Percentiles rank a stretch among this genome's conserved stretches.
phyloP scores from a whole-genome alignment of 1,140 invertebrate genomes.

The Nasonia longicornis region DNA sequence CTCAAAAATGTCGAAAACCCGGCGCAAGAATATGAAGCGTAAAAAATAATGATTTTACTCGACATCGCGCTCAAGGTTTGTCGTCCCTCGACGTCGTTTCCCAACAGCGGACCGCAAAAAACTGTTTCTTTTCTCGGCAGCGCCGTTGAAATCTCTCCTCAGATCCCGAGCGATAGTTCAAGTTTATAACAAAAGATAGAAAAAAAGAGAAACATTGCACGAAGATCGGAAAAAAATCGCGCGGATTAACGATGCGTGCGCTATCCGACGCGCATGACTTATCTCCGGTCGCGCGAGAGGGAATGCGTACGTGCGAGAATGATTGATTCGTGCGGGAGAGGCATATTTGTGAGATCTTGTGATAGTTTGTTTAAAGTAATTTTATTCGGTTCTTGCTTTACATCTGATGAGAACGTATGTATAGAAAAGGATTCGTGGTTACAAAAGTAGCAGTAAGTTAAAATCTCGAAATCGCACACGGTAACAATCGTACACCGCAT shows the following conservation, averaged over 20 bases:
- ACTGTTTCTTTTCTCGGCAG: neutral
- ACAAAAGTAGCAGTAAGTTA: neutral
- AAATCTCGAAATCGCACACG: neutral
- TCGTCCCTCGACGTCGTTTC: neutral
- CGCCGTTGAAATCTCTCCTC: neutral
- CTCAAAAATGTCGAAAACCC: neutral
- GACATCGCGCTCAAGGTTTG: constrained; percentile 23
- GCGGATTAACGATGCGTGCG: constrained; percentile 27
- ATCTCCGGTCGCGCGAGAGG: neutral
- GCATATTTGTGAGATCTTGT: neutral
- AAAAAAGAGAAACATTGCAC: neutral
- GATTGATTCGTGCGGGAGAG: neutral
- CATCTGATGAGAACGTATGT: neutral
- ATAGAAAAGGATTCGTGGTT: neutral
- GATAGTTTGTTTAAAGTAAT: neutral
- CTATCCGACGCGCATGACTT: constrained; percentile 17
- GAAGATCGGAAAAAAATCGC: neutral
- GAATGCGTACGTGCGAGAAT: constrained; percentile 11
- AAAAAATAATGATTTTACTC: neutral
- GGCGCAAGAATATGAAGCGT: neutral
- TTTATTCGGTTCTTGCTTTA: constrained; percentile 16
- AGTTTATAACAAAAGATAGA: neutral
- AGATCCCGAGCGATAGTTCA: neutral
- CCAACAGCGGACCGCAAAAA: constrained; percentile 6
- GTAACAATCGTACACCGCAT: constrained; percentile 8